Evolutionary conservation across 2,113 vertebrate species (phyloP).

Genomic region (Limanda limanda): DNA sequence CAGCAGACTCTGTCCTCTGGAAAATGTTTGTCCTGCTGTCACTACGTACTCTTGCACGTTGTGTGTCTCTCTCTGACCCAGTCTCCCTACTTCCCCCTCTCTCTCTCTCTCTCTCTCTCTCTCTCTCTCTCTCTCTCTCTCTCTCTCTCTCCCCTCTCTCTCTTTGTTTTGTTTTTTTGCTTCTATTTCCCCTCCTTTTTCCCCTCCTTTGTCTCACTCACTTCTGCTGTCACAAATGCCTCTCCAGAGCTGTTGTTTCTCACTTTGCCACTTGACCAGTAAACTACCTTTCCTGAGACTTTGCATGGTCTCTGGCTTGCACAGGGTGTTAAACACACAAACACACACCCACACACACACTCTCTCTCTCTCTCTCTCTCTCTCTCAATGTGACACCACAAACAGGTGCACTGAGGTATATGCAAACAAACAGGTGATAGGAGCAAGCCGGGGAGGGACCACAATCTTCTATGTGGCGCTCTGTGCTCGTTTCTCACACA

Average conservation of each 20-base stretch:
- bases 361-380: conserved; percentile 35
- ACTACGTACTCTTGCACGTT: conserved; percentile 52
- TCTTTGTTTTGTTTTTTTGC: not conserved
- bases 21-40: conserved; percentile 51
- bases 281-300: conserved; percentile 44
- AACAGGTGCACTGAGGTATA: conserved; percentile 49
- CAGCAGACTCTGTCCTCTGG: conserved; percentile 42
- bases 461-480: too few relatives aligned
- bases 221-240: conserved; percentile 26
- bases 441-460: too few relatives aligned
- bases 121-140: conserved; percentile 30
- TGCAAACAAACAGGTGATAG: conserved; percentile 19
- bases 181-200: conserved; percentile 29
- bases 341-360: not conserved
- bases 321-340: conserved; percentile 36
- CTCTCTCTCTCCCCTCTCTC: conserved; percentile 19
- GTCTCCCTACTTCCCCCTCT: not conserved
- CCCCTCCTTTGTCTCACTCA: not conserved
- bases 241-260: conserved; percentile 32
- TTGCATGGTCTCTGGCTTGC: conserved; percentile 39
- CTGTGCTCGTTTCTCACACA: too few relatives aligned
- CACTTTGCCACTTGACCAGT: conserved; percentile 44
- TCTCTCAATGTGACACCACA: not conserved
- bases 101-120: conserved; percentile 8
- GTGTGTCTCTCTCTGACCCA: conserved; percentile 38